Percentiles rank a stretch among this genome's conserved stretches.
These are phyloP conservation scores for Coranthus polyacanthus DNA, from an alignment of 2,797 vertebrate genomes.

Conservation along the genomic window DNA sequence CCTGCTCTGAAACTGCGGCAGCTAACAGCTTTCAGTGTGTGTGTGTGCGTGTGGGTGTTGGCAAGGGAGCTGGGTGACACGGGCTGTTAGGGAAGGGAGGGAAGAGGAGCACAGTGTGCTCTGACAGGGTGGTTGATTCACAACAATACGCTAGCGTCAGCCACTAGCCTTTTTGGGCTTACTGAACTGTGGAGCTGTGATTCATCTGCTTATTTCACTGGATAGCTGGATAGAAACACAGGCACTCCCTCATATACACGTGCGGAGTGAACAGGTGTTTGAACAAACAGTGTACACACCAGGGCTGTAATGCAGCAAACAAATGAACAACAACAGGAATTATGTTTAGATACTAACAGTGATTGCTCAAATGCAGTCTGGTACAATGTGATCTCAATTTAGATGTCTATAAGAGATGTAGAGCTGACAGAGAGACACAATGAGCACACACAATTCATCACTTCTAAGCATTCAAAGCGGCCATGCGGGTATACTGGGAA, in stretches of 20 bases:
- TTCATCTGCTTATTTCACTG: conserved; percentile 55
- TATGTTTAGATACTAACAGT: conserved; percentile 2
- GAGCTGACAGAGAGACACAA: conserved; percentile 13
- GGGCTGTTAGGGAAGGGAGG: conserved; percentile 57
- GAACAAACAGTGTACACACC: conserved; percentile 26
- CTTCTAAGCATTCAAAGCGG: conserved; percentile 31
- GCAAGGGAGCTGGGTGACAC: conserved; percentile 51
- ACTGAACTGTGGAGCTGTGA: conserved; percentile 43
- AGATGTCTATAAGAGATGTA: conserved; percentile 6
- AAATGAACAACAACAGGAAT: conserved; percentile 17
- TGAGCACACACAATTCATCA: conserved; percentile 28
- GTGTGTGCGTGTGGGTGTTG: conserved; percentile 39
- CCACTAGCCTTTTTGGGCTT: conserved; percentile 48
- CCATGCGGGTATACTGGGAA: background rate
- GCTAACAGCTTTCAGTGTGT: conserved; percentile 57
- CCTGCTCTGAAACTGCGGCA: conserved; percentile 68
- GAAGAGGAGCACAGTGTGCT: conserved; percentile 24
- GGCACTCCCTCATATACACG: background rate
- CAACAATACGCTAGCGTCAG: conserved; percentile 53
- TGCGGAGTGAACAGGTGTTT: conserved; percentile 11
- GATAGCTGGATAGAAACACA: conserved; percentile 10
- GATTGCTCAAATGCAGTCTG: background rate
- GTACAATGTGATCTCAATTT: conserved; percentile 6
- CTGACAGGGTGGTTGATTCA: conserved; percentile 61
- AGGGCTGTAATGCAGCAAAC: conserved; percentile 17